A percentile compares a stretch with the other conserved stretches of the same genome.
Evolutionary conservation across 2,797 vertebrate genomes (phyloP).

Genomic region (Paguma larvata): DNA sequence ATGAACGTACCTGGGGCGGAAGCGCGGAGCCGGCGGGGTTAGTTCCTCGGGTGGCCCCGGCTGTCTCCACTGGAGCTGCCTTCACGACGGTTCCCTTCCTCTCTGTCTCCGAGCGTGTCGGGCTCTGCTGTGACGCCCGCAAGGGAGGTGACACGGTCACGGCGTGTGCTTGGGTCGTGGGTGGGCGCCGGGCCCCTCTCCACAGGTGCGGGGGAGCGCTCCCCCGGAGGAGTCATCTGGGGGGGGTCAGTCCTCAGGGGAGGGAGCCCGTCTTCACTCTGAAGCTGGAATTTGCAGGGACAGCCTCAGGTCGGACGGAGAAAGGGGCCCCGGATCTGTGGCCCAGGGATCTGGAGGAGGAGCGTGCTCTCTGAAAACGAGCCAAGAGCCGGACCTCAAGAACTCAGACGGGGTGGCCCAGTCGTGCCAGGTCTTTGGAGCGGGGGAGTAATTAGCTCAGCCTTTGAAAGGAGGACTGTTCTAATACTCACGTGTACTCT

Average conservation of each 20-base stretch:
- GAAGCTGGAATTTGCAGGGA: background rate
- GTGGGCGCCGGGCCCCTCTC: background rate
- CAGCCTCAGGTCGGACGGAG: background rate
- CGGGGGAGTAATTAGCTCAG: background rate
- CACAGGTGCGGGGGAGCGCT: no score
- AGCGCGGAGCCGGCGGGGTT: background rate
- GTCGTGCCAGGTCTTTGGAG: background rate
- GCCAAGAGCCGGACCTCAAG: background rate
- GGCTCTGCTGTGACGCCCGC: background rate
- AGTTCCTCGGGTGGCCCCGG: background rate
- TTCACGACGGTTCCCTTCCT: background rate
- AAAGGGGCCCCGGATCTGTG: background rate
- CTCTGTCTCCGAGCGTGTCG: background rate
- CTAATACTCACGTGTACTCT: background rate
- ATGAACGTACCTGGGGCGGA: background rate
- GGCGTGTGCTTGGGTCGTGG: fast-evolving
- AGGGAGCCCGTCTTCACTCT: background rate
- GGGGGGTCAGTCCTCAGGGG: no score
- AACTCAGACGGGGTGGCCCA: background rate
- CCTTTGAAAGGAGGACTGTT: background rate
- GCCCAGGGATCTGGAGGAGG: background rate
- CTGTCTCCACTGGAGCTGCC: background rate
- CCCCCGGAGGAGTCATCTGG: background rate
- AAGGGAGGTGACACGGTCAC: fast-evolving
- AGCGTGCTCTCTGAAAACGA: background rate